Percentiles rank a stretch among this genome's conserved stretches.
Conservation (phyloP, 2,113 vertebrate species). For the Periophthalmus modestus region DNA sequence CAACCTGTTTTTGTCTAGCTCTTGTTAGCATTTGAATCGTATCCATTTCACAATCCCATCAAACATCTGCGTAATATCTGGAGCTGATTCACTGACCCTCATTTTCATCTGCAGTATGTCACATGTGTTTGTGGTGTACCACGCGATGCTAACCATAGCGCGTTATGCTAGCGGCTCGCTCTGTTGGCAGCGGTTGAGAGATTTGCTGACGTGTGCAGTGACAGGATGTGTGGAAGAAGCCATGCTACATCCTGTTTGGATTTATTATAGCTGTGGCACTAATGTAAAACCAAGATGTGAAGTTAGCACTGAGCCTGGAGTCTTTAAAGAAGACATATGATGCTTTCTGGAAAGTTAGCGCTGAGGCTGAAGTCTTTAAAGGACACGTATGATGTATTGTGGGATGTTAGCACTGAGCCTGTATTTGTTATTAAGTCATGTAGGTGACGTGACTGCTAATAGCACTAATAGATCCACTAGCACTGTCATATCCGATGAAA, state of each 20-base stretch:
- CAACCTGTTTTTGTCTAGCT: neutral
- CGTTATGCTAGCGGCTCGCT: slow-evolving; percentile 59
- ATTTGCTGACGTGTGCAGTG: slow-evolving; percentile 67
- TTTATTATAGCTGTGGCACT: slow-evolving; percentile 48
- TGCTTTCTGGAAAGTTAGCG: too few relatives aligned
- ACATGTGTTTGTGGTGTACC: slow-evolving; percentile 47
- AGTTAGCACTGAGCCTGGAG: neutral
- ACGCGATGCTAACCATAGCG: slow-evolving; percentile 52
- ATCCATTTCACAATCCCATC: neutral
- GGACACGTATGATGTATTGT: too few relatives aligned
- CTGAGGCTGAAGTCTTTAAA: too few relatives aligned
- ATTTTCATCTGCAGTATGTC: slow-evolving; percentile 47
- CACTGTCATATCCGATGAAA: too few relatives aligned
- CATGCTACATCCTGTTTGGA: slow-evolving; percentile 72
- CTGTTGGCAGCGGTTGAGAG: slow-evolving; percentile 70
- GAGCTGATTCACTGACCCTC: neutral
- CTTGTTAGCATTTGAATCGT: neutral
- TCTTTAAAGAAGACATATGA: too few relatives aligned
- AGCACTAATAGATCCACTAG: too few relatives aligned
- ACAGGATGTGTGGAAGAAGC: slow-evolving; percentile 77
- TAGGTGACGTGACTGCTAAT: too few relatives aligned
- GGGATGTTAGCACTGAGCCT: too few relatives aligned
- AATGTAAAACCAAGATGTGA: slow-evolving; percentile 48
- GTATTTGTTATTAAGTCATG: too few relatives aligned
- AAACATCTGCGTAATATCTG: neutral